These are phyloP conservation scores for Troides aeacus DNA, from an alignment of 2,888 invertebrate genomes.

Conservation along the genomic window DNA sequence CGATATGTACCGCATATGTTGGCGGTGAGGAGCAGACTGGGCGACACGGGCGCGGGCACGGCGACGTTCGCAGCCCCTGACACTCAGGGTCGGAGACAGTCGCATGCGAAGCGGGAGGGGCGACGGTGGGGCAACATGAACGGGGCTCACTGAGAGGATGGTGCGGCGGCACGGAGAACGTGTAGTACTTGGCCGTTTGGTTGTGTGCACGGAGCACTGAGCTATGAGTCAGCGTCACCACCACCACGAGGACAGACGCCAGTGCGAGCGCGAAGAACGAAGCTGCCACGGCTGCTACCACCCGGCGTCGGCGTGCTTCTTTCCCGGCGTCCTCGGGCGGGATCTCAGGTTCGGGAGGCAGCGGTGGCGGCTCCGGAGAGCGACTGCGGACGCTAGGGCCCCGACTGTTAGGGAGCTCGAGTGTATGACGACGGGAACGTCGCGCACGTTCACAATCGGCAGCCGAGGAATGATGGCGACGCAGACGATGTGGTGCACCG, in stretches of 20 bases:
- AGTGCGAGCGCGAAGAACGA: slow-evolving; percentile 86
- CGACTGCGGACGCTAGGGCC: slow-evolving; percentile 73
- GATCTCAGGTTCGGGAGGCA: slow-evolving; percentile 62
- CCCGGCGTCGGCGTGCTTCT: slow-evolving; percentile 83
- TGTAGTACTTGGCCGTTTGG: slow-evolving; percentile 83
- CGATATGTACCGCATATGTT: slow-evolving; percentile 67
- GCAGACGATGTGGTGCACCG: slow-evolving; percentile 71
- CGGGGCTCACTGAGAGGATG: slow-evolving; percentile 81
- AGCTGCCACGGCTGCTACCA: slow-evolving; percentile 85
- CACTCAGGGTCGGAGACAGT: slow-evolving; percentile 78
- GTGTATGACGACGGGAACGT: slow-evolving; percentile 68
- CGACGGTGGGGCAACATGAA: slow-evolving; percentile 81
- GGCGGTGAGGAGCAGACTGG: slow-evolving; percentile 56
- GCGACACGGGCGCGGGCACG: slow-evolving; percentile 49
- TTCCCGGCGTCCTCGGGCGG: slow-evolving; percentile 81
- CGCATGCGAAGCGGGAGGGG: slow-evolving; percentile 80
- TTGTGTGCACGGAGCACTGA: slow-evolving; percentile 82
- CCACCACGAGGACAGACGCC: slow-evolving; percentile 87
- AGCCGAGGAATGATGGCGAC: slow-evolving; percentile 74
- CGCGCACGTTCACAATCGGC: slow-evolving; percentile 75
- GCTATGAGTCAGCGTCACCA: slow-evolving; percentile 88
- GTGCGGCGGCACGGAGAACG: slow-evolving; percentile 82
- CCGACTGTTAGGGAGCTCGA: slow-evolving; percentile 69
- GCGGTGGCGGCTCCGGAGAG: slow-evolving; percentile 63
- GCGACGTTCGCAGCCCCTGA: slow-evolving; percentile 78